These are phyloP conservation scores for Pangasianodon gigas DNA, from an alignment of 2,113 vertebrate genomes.

Conservation along the genomic window DNA sequence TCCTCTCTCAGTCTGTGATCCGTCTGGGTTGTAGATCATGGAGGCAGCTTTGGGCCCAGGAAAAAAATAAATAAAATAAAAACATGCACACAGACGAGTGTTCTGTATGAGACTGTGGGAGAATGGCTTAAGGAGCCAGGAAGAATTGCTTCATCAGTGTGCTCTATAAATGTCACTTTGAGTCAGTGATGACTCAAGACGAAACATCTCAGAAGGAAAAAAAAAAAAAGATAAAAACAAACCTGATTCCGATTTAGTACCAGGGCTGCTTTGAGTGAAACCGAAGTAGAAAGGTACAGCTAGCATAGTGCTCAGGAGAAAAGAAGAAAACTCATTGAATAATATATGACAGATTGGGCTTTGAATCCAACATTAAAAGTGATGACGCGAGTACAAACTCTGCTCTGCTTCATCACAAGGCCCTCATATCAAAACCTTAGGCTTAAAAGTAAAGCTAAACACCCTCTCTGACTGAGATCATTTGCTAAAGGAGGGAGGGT, in stretches of 20 bases:
- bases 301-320: conserved; percentile 59
- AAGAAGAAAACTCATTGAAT: conserved; percentile 74
- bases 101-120: conserved; percentile 59
- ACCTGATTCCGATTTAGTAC: conserved; percentile 60
- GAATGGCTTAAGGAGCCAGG: conserved; percentile 62
- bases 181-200: conserved; percentile 65
- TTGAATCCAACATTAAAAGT: conserved; percentile 75
- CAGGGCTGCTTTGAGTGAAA: conserved; percentile 58
- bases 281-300: conserved; percentile 57
- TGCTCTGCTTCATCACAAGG: conserved; percentile 65
- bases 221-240: conserved; percentile 64
- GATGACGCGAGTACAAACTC: conserved; percentile 73
- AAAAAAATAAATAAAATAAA: conserved; percentile 48
- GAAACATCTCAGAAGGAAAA: conserved; percentile 52
- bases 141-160: conserved; percentile 74
- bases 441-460: conserved; percentile 68
- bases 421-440: conserved; percentile 69
- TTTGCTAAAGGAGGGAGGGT: conserved; percentile 50
- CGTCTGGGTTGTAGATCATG: conserved; percentile 70
- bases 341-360: conserved; percentile 74
- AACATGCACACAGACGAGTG: conserved; percentile 21
- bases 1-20: conserved; percentile 68
- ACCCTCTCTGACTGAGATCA: conserved; percentile 60
- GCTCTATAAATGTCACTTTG: conserved; percentile 75
- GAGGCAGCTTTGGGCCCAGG: conserved; percentile 63